Base-by-base conservation (phyloP, 2,113 vertebrate genomes). In the Megalops atlanticus region DNA sequence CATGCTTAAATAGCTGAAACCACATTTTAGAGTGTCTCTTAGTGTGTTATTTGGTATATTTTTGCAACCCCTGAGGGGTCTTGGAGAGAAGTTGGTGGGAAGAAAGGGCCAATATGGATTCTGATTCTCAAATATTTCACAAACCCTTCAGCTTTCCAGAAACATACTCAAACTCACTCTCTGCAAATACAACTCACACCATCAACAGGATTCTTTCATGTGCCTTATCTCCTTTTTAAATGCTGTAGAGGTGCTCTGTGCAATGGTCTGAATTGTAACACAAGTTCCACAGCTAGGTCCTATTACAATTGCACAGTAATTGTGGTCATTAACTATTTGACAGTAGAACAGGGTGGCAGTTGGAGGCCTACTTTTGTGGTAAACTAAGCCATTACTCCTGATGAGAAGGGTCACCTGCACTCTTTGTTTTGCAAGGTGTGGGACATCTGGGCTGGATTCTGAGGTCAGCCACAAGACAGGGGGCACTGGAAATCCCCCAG, bases 401-500 rank as follows among this genome's bases (percentile, higher is more conserved):
- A 92, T 91, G 87, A 89, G 89, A 88, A 78, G 83, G 81, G 88
- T 89, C 90, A 91, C 89, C 90, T 90, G 90, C n/a, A n/a, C n/a
- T n/a, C n/a, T n/a, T n/a, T n/a, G n/a, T n/a, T n/a, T n/a, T n/a
- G n/a, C n/a, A n/a, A n/a, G n/a, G n/a, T 81, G 89, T 84, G 81
- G 86, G 90, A 91, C 92, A 93, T 92, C 91, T 93, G 92, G 79
- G 85, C 87, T 84, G 86, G 90, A 89, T 93, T 92, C 91, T 86
- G 90, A 88, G 92, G 91, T 93, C 92, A 93, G 84, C 87, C 90
- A 91, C 80, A 83, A 91, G 91, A 93, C 92, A 92, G 92, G 90
- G 91, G 92, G 87, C 86, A 84, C 85, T 89, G 84, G 88, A 93
- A 93, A 93, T 93, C 92, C 89, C 78, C 82, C 87, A 89, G 89